Conservation (phyloP, 1,140 invertebrate species). For the Apocrypta bakeri region DNA sequence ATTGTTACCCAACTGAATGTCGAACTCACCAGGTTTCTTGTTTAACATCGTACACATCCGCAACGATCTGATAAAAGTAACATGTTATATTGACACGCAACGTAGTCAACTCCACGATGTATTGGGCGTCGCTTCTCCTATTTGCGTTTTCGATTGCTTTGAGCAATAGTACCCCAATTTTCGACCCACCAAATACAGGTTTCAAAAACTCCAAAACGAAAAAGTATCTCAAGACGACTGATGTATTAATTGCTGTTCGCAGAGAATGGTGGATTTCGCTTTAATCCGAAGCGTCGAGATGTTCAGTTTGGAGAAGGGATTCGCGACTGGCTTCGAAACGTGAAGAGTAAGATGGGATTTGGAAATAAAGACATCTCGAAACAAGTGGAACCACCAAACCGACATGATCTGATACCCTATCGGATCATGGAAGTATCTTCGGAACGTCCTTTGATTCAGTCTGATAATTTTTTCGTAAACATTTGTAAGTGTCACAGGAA, state of each 20-base stretch:
- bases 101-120: constrained; percentile 11
- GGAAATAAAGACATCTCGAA: constrained; percentile 10
- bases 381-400: neutral
- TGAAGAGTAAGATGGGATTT: constrained; percentile 53
- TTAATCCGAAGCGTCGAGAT: constrained; percentile 10
- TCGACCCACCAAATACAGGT: neutral
- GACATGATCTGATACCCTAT: neutral
- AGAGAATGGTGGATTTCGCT: neutral
- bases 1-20: neutral
- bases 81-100: constrained; percentile 27
- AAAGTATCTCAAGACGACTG: neutral
- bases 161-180: neutral
- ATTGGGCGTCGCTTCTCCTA: neutral
- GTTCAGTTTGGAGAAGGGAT: constrained; percentile 56
- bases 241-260: neutral
- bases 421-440: neutral
- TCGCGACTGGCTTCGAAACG: constrained; percentile 58
- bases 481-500: constrained; percentile 53
- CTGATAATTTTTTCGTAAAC: constrained; percentile 55
- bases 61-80: constrained; percentile 51
- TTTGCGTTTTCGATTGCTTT: neutral
- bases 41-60: constrained; percentile 49
- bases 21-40: neutral
- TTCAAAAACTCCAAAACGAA: neutral
- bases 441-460: constrained; percentile 1